These are phyloP conservation scores for Thymallus thymallus DNA, from an alignment of 2,113 vertebrate genomes.

Conservation along the genomic window DNA sequence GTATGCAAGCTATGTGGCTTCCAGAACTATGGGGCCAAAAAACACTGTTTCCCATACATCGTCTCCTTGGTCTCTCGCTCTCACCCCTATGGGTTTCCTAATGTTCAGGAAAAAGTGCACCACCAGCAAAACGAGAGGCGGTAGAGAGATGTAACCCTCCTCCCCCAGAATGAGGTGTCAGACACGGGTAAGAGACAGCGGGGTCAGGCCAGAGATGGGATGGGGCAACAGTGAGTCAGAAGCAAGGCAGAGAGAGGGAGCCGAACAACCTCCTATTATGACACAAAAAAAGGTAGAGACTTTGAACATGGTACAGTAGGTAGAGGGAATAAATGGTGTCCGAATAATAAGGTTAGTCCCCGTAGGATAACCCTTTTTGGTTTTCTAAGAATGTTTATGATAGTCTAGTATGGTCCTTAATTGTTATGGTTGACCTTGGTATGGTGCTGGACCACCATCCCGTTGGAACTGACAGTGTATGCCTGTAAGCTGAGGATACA, in stretches of 20 bases:
- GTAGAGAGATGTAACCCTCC: background rate
- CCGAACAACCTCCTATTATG: constrained; percentile 22
- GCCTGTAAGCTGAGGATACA: background rate
- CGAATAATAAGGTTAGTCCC: background rate
- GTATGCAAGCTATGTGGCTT: background rate
- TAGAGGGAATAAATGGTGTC: background rate
- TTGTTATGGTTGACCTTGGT: constrained; percentile 4
- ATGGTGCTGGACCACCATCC: constrained; percentile 13
- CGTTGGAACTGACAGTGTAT: constrained; percentile 27
- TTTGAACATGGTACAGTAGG: background rate
- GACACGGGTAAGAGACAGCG: constrained; percentile 18
- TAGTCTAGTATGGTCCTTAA: background rate
- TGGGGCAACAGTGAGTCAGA: constrained; percentile 64
- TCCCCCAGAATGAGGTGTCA: background rate
- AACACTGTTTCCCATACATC: background rate
- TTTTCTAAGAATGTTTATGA: background rate
- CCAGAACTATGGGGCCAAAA: background rate
- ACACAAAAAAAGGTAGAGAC: constrained; percentile 16
- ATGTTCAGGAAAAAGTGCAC: constrained; percentile 7
- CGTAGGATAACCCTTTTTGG: background rate
- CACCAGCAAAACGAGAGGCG: constrained; percentile 10
- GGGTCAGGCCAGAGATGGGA: background rate
- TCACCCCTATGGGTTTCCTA: background rate
- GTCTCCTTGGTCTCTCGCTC: background rate
- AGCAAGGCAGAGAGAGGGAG: constrained; percentile 21